phyloP scores from a whole-genome alignment of 37 sponge, comb jelly and placozoan species.

The Spongilla lacustris region DNA sequence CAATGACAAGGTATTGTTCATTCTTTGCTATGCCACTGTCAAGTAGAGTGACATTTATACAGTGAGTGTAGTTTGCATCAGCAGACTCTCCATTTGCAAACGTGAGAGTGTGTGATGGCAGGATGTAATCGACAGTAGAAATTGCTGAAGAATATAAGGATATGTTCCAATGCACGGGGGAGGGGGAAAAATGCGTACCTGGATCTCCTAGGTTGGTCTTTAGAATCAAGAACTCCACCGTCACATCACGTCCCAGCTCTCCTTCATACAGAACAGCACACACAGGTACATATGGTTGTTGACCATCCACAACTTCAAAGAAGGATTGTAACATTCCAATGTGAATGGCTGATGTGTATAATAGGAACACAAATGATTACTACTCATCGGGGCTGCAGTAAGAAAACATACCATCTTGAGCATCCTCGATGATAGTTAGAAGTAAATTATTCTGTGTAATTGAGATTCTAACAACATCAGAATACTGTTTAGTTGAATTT shows the following conservation, averaged over 20 bases:
- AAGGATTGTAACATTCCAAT: not conserved
- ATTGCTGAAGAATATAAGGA: not conserved
- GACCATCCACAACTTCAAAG: not conserved
- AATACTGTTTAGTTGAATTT: not conserved
- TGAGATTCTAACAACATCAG: not conserved
- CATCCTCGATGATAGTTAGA: not conserved
- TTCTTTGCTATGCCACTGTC: not conserved
- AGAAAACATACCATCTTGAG: not conserved
- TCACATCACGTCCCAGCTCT: not conserved
- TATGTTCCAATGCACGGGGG: not conserved
- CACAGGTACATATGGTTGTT: not conserved
- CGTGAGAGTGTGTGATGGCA: not conserved
- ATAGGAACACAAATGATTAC: not conserved
- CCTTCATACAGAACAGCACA: not conserved
- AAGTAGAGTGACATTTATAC: not conserved
- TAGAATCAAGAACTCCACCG: not conserved
- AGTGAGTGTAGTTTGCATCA: not conserved
- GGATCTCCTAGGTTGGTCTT: not conserved
- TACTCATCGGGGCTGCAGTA: not conserved
- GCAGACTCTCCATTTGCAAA: not conserved
- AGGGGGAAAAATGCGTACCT: not conserved
- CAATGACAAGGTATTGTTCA: not conserved
- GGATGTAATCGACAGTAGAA: not conserved
- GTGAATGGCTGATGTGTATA: not conserved
- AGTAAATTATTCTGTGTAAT: not conserved